Conservation (phyloP, 1,140 invertebrate genomes). For the Zaprionus camerounensis region DNA sequence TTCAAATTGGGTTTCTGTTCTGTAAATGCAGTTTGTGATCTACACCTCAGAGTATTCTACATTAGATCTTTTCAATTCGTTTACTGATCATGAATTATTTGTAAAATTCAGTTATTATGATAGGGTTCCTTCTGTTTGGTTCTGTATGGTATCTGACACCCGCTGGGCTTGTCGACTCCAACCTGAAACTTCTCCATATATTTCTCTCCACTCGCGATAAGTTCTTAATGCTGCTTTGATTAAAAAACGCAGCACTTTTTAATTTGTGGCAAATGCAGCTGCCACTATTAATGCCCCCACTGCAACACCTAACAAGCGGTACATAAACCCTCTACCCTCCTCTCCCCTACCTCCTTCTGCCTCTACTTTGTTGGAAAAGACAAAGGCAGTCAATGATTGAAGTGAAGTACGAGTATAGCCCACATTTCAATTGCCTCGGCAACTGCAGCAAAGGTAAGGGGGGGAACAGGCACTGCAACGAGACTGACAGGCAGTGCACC, state of each 20-base stretch:
- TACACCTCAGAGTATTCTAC: too few species aligned
- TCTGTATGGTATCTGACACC: background rate
- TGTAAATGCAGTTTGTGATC: too few species aligned
- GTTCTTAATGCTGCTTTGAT: conserved; percentile 77
- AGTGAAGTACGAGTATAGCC: conserved; percentile 78
- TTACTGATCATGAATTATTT: too few species aligned
- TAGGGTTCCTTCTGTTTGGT: background rate
- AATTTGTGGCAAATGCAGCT: conserved; percentile 69
- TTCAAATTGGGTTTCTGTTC: too few species aligned
- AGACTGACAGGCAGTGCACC: conserved; percentile 56
- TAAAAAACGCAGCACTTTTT: conserved; percentile 80
- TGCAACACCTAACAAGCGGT: conserved; percentile 29
- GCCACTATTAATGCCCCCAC: conserved; percentile 1
- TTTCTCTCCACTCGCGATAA: conserved; percentile 10
- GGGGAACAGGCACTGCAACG: background rate
- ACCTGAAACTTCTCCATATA: background rate
- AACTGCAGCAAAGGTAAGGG: background rate
- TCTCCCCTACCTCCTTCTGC: background rate
- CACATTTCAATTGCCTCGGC: conserved; percentile 76
- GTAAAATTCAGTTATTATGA: too few species aligned
- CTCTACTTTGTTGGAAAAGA: conserved; percentile 54
- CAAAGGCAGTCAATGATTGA: conserved; percentile 81
- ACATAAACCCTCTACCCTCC: background rate
- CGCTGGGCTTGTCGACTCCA: conserved; percentile 22
- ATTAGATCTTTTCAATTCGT: too few species aligned